phyloP scores from a whole-genome alignment of 1,140 invertebrate genomes.

The Drosophila micromelanica region DNA sequence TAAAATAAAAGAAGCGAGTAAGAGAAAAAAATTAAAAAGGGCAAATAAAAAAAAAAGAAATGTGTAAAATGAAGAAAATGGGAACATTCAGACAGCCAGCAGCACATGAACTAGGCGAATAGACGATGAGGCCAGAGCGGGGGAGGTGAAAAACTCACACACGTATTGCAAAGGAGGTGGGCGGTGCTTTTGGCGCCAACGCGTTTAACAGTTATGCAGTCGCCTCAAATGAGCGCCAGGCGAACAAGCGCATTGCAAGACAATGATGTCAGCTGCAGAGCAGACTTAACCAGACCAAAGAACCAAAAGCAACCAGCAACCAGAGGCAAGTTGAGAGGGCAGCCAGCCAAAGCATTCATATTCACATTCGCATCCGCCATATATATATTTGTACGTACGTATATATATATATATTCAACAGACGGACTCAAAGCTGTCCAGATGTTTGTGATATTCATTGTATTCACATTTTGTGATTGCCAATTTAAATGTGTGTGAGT shows the following conservation, averaged over 20 bases:
- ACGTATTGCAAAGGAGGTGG: conserved; percentile 17
- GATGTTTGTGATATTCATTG: conserved; percentile 59
- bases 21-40: conserved; percentile 26
- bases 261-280: conserved; percentile 74
- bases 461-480: conserved; percentile 49
- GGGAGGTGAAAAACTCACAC: conserved; percentile 10
- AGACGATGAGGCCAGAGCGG: neutral
- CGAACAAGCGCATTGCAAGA: conserved; percentile 63
- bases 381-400: neutral
- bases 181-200: conserved; percentile 20
- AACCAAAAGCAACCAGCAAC: conserved; percentile 26
- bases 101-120: conserved; percentile 4
- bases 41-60: conserved; percentile 44
- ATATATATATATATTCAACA: conserved; percentile 1
- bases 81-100: conserved; percentile 48
- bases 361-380: conserved; percentile 35
- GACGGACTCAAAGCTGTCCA: conserved; percentile 43
- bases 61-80: conserved; percentile 53
- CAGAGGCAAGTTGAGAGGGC: neutral
- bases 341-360: conserved; percentile 30
- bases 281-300: conserved; percentile 15
- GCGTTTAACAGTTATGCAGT: conserved; percentile 46
- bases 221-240: conserved; percentile 57
- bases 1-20: conserved; percentile 28
- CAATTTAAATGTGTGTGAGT: conserved; percentile 19